phyloP scores from a whole-genome alignment of 2,797 vertebrate species.

The Cetoscarus ocellatus region DNA sequence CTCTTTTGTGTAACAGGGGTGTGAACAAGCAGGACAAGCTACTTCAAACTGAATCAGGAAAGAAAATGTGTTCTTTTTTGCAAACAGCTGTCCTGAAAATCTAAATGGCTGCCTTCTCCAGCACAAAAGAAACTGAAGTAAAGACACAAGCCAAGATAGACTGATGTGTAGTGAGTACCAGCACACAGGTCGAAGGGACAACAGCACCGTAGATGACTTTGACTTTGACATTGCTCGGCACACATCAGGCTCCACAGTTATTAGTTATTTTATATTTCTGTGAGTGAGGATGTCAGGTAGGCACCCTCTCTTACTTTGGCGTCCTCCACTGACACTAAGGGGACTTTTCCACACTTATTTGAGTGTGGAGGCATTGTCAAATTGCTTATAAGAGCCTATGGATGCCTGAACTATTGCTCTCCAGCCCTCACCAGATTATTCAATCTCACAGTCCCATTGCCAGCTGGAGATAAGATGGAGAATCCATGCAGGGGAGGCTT shows the following conservation, averaged over 20 bases:
- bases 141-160: not conserved
- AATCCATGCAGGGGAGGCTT: constrained; percentile 90
- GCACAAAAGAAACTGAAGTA: not conserved
- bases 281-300: constrained; percentile 50
- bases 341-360: constrained; percentile 71
- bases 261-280: constrained; percentile 54
- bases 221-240: constrained; percentile 35
- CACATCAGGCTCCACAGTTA: constrained; percentile 26
- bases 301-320: constrained; percentile 57
- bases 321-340: constrained; percentile 57
- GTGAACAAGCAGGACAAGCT: not conserved
- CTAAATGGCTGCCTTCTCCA: not conserved
- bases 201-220: constrained; percentile 29
- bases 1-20: not conserved
- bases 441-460: constrained; percentile 84
- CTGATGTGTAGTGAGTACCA: not conserved
- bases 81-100: not conserved
- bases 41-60: not conserved
- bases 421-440: constrained; percentile 83
- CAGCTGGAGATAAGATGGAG: constrained; percentile 83
- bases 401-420: constrained; percentile 84
- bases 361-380: constrained; percentile 77
- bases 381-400: constrained; percentile 81
- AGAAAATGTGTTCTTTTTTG: not conserved
- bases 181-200: constrained; percentile 21